A percentile compares a stretch with the other conserved stretches of the same genome.
Evolutionary conservation across 1,140 invertebrate species (phyloP).

Genomic region (Gerris buenoi): DNA sequence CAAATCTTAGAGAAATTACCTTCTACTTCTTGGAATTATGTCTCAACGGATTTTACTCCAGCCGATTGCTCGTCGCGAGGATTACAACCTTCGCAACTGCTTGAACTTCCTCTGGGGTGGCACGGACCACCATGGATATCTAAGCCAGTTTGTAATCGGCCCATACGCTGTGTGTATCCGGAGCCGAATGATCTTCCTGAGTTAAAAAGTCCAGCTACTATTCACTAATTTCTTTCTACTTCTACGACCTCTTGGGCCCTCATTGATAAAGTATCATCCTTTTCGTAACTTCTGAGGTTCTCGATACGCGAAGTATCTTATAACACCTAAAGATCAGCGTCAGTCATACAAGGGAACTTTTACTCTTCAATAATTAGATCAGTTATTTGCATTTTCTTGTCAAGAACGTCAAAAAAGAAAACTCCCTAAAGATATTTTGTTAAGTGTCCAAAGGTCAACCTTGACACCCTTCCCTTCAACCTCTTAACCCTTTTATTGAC

Average conservation of each 20-base stretch:
- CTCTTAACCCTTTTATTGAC: slow-evolving; percentile 25
- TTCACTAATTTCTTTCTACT: background rate
- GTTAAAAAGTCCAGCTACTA: background rate
- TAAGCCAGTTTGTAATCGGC: background rate
- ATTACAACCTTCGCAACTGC: background rate
- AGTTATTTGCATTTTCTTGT: background rate
- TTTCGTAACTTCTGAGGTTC: background rate
- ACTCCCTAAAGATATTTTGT: background rate
- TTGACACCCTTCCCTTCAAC: background rate
- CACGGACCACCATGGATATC: background rate
- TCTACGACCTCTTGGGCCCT: background rate
- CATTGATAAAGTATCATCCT: background rate
- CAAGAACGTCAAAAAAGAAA: background rate
- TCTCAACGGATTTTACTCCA: background rate
- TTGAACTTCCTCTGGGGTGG: background rate
- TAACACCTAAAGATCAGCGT: background rate
- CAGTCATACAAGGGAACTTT: background rate
- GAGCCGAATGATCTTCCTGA: background rate
- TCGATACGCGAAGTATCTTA: background rate
- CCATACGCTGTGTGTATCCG: background rate
- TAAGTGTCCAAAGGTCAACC: background rate
- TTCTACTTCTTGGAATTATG: no score
- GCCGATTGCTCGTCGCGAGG: background rate
- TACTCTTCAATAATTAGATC: background rate
- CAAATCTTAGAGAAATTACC: no score